These are phyloP conservation scores for Neoitamus cyanurus DNA, from an alignment of 2,888 invertebrate species.

Conservation along the genomic window DNA sequence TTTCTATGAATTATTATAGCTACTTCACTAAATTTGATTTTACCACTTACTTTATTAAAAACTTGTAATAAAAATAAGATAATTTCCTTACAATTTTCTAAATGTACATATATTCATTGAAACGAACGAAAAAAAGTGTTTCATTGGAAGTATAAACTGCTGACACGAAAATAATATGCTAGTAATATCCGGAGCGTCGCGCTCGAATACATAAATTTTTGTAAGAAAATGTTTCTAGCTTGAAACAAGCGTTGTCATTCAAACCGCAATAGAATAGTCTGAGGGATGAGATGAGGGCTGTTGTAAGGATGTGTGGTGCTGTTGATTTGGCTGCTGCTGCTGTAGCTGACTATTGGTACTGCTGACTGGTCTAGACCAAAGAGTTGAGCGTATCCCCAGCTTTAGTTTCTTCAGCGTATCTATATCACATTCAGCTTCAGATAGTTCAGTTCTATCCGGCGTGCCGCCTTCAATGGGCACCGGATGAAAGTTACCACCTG, in stretches of 20 bases:
- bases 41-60: neutral
- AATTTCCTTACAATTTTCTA: neutral
- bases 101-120: neutral
- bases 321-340: conserved; percentile 48
- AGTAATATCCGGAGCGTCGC: neutral
- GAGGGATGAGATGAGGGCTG: conserved; percentile 73
- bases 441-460: conserved; percentile 71
- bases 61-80: neutral
- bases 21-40: conserved; percentile 30
- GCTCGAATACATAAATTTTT: conserved; percentile 3
- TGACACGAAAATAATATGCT: neutral
- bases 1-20: neutral
- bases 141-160: neutral
- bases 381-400: conserved; percentile 75
- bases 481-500: conserved; percentile 60
- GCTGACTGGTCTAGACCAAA: conserved; percentile 74
- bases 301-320: conserved; percentile 58
- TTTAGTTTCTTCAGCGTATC: conserved; percentile 79
- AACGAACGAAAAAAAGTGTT: too few species aligned
- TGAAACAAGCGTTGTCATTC: conserved; percentile 58
- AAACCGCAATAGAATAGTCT: conserved; percentile 81
- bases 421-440: conserved; percentile 79
- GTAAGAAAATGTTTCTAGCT: neutral
- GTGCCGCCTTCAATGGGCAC: conserved; percentile 58
- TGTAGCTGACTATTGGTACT: conserved; percentile 58